phyloP scores from a whole-genome alignment of 2,888 invertebrate species.

The Mellilla xanthometata region DNA sequence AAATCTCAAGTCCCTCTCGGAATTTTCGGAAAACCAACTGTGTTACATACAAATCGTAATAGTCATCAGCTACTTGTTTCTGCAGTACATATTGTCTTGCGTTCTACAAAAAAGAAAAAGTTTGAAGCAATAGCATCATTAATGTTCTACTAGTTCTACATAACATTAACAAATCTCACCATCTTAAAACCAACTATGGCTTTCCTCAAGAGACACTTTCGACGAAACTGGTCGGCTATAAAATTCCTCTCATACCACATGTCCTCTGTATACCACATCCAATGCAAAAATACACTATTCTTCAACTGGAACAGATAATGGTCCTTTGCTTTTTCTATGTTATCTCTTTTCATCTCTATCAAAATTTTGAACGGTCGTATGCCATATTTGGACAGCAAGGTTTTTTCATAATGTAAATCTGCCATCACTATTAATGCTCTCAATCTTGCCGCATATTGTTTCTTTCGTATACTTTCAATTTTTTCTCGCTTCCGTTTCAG shows the following conservation, averaged over 20 bases:
- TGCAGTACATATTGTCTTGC: conserved; percentile 73
- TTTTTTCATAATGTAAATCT: conserved; percentile 74
- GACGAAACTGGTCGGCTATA: conserved; percentile 81
- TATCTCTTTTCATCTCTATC: conserved; percentile 59
- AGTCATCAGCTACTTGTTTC: conserved; percentile 88
- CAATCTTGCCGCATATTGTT: conserved; percentile 73
- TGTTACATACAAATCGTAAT: conserved; percentile 84
- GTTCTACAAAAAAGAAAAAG: conserved; percentile 48
- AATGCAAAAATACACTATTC: conserved; percentile 72
- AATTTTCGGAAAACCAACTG: conserved; percentile 78
- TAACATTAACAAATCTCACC: conserved; percentile 60
- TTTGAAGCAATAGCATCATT: background rate
- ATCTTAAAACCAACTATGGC: conserved; percentile 72
- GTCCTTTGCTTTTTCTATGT: conserved; percentile 68
- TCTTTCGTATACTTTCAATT: conserved; percentile 83
- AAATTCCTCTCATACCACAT: conserved; percentile 76
- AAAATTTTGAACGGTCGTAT: conserved; percentile 57
- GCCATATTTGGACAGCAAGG: conserved; percentile 62
- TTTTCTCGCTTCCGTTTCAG: conserved; percentile 84
- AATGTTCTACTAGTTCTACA: too few species aligned
- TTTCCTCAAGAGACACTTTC: conserved; percentile 69
- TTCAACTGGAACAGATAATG: conserved; percentile 72
- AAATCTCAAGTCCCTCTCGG: conserved; percentile 60
- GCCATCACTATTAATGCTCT: conserved; percentile 76
- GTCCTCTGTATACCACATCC: conserved; percentile 78